phyloP scores from a whole-genome alignment of 2,113 vertebrate species.

The Poeciliopsis occidentalis region DNA sequence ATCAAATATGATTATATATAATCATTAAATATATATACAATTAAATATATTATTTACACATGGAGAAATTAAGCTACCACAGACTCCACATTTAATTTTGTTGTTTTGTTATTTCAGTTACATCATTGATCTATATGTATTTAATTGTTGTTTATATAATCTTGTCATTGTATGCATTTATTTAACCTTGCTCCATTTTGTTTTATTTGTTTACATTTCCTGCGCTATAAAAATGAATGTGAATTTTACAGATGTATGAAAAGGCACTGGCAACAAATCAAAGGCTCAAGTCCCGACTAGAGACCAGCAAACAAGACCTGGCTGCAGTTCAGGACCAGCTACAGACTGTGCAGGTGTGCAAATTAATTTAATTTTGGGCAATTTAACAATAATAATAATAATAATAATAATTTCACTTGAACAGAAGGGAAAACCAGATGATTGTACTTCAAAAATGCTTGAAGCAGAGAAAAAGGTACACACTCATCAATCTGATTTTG shows the following conservation, averaged over 20 bases:
- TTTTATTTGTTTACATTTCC: background rate
- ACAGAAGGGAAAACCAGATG: constrained; percentile 77
- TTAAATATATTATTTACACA: no score
- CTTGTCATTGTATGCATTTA: background rate
- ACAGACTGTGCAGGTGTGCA: constrained; percentile 85
- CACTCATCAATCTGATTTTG: background rate
- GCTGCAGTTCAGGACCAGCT: constrained; percentile 85
- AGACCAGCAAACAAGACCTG: constrained; percentile 88
- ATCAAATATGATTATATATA: no score
- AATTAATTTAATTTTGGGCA: background rate
- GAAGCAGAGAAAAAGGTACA: constrained; percentile 90
- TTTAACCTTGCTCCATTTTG: background rate
- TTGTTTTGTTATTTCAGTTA: no score
- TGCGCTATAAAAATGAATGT: background rate
- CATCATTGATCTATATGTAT: no score
- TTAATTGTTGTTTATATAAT: no score
- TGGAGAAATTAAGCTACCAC: no score
- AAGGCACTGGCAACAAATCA: constrained; percentile 89
- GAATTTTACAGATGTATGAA: constrained; percentile 86
- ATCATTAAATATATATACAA: no score
- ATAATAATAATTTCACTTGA: constrained; percentile 41
- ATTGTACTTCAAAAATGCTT: constrained; percentile 82
- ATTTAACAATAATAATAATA: background rate
- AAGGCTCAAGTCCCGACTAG: constrained; percentile 88
- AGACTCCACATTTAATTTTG: no score